Percentiles rank a stretch among this genome's conserved stretches.
phyloP scores from a whole-genome alignment of 1,140 invertebrate species.

The Bathynomus jamesi region DNA sequence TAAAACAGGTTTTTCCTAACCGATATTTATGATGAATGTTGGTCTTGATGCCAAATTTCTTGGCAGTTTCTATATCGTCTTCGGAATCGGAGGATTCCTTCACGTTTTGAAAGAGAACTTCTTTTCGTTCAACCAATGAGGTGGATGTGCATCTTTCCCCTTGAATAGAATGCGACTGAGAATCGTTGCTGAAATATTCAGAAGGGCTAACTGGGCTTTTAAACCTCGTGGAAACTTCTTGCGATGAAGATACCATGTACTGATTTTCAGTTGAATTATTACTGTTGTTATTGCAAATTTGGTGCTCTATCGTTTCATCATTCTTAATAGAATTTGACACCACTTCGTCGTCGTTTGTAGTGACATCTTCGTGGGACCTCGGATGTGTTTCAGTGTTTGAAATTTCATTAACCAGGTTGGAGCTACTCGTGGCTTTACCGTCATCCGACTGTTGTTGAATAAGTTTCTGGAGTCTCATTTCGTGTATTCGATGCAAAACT shows the following conservation, averaged over 20 bases:
- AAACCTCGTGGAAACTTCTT: conserved; percentile 15
- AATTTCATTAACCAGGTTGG: no score
- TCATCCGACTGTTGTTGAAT: no score
- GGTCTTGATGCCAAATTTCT: neutral
- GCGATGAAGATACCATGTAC: conserved; percentile 21
- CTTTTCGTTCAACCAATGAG: neutral
- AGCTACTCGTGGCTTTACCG: no score
- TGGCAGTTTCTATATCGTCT: neutral
- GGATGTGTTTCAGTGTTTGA: no score
- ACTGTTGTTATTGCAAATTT: no score
- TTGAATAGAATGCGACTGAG: neutral
- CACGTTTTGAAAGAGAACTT: neutral
- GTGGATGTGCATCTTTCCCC: conserved; percentile 13
- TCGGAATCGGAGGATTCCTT: neutral
- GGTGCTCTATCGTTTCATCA: no score
- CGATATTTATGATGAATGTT: neutral
- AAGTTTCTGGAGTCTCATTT: conserved; percentile 17
- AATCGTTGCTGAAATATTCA: neutral
- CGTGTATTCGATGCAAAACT: conserved; percentile 14
- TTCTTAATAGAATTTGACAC: neutral
- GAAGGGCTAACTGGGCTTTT: neutral
- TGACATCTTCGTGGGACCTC: no score
- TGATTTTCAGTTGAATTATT: neutral
- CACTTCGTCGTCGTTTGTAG: neutral
- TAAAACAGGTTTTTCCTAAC: neutral